Evolutionary conservation across 30 jellyfish, hydroid and myxozoan genomes (phyloP).

Genomic region (Aurelia coerulea): DNA sequence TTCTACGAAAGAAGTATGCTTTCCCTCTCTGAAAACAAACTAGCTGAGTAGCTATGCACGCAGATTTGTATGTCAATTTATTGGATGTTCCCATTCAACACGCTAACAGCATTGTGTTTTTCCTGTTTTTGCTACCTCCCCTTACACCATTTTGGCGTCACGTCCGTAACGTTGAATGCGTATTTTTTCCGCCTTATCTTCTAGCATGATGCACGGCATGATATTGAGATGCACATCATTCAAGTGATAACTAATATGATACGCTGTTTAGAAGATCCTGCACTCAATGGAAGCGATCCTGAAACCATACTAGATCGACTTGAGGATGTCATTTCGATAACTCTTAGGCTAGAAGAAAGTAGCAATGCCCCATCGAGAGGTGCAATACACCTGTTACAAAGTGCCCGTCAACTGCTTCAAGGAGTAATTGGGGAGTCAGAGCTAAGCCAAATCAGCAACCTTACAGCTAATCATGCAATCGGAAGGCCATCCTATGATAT

Average conservation of each 20-base stretch:
- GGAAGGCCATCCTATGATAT: not conserved
- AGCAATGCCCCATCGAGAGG: not conserved
- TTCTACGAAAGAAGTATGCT: too few relatives aligned
- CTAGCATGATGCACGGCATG: slow-evolving; percentile 2
- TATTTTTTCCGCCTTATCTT: not conserved
- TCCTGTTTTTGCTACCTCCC: too few relatives aligned
- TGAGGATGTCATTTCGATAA: not conserved
- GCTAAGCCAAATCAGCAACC: not conserved
- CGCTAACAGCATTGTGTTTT: too few relatives aligned
- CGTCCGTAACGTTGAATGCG: not conserved
- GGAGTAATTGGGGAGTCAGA: not conserved
- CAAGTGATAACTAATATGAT: not conserved
- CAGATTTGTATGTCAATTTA: too few relatives aligned
- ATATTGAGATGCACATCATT: not conserved
- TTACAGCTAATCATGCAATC: not conserved
- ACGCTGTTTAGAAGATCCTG: not conserved
- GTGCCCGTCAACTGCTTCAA: not conserved
- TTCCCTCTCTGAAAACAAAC: too few relatives aligned
- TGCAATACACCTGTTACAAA: not conserved
- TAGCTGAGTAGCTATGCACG: too few relatives aligned
- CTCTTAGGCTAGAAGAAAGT: not conserved
- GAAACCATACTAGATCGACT: not conserved
- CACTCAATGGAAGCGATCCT: not conserved
- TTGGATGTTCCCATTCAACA: too few relatives aligned
- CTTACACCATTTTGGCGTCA: too few relatives aligned